phyloP scores from a whole-genome alignment of 2,888 invertebrate genomes.

The Dilophus febrilis region DNA sequence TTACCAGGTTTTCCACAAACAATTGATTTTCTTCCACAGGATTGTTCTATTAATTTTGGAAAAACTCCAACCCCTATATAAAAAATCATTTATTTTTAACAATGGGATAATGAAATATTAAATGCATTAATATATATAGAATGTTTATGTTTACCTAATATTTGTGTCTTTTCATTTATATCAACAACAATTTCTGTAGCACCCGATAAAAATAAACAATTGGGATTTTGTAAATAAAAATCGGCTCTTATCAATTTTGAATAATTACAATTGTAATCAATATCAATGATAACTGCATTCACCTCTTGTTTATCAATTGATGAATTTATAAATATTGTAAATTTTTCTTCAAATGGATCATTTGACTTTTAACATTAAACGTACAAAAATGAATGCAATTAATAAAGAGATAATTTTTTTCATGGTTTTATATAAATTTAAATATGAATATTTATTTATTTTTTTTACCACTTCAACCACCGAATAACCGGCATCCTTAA shows the following conservation, averaged over 20 bases:
- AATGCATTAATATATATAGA: too few relatives aligned
- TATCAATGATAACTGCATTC: slow-evolving; percentile 32
- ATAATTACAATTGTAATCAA: slow-evolving; percentile 28
- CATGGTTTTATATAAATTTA: too few relatives aligned
- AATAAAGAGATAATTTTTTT: too few relatives aligned
- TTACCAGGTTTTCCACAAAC: slow-evolving; percentile 32
- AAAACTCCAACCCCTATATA: too few relatives aligned
- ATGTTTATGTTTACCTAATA: slow-evolving; percentile 19
- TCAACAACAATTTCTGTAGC: slow-evolving; percentile 27
- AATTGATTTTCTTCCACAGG: slow-evolving; percentile 24
- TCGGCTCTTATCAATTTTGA: slow-evolving; percentile 28
- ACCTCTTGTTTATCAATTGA: slow-evolving; percentile 19
- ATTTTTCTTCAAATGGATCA: neutral
- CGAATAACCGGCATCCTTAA: slow-evolving; percentile 28
- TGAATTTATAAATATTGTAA: slow-evolving; percentile 8
- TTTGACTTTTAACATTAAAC: too few relatives aligned
- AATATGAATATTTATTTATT: too few relatives aligned
- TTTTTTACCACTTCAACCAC: slow-evolving; percentile 28
- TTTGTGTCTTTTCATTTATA: slow-evolving; percentile 16
- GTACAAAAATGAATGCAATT: too few relatives aligned
- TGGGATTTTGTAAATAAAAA: slow-evolving; percentile 25
- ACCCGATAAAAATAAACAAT: slow-evolving; percentile 30
- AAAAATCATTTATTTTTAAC: too few relatives aligned
- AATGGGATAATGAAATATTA: too few relatives aligned
- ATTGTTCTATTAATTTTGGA: slow-evolving; percentile 22